Conservation (phyloP, 2,888 invertebrate genomes). For the Papilio elwesi region DNA sequence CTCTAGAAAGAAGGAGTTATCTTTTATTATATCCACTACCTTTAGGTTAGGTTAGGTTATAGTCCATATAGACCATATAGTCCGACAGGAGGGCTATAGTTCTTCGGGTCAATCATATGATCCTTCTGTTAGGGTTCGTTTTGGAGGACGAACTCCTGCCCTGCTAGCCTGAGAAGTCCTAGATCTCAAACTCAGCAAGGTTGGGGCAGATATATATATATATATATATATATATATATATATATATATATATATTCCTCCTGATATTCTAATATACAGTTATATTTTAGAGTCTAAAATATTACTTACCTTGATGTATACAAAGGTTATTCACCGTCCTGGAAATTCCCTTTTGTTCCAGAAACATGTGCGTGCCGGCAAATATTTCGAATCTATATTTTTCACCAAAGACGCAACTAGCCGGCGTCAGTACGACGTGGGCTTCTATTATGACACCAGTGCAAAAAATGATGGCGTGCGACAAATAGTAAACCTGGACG, state of each 20-base stretch:
- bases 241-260: neutral
- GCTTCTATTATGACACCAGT: slow-evolving; percentile 69
- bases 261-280: neutral
- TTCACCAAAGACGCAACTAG: slow-evolving; percentile 70
- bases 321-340: slow-evolving; percentile 65
- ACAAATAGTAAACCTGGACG: slow-evolving; percentile 70
- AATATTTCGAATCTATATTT: slow-evolving; percentile 64
- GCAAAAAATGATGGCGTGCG: slow-evolving; percentile 76
- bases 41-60: no score
- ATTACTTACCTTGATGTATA: slow-evolving; percentile 63
- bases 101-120: no score
- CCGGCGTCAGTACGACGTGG: slow-evolving; percentile 72
- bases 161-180: no score
- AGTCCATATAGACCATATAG: no score
- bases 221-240: no score
- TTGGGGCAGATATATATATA: no score
- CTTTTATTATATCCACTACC: no score
- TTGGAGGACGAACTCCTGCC: no score
- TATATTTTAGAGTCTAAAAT: neutral
- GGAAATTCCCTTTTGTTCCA: slow-evolving; percentile 56
- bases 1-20: no score
- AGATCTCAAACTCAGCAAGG: no score
- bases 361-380: slow-evolving; percentile 68
- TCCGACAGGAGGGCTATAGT: no score
- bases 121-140: no score